These are phyloP conservation scores for Sphyrna mokarran DNA, from an alignment of 2,113 vertebrate species.

Conservation along the genomic window DNA sequence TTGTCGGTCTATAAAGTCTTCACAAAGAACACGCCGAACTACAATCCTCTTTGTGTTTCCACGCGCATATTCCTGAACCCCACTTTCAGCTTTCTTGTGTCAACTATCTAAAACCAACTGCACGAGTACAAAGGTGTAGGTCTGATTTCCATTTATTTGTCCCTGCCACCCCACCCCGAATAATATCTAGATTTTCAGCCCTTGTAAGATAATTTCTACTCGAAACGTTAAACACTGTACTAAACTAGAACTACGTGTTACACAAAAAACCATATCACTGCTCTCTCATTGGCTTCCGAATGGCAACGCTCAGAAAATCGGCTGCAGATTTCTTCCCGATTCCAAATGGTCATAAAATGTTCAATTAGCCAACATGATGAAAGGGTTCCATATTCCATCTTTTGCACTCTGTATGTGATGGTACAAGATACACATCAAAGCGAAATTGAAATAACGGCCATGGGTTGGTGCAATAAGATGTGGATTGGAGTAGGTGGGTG, in stretches of 20 bases:
- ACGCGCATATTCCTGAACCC: background rate
- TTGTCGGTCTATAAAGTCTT: background rate
- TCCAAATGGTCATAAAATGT: background rate
- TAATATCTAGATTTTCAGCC: background rate
- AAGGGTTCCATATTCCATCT: background rate
- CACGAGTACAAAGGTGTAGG: background rate
- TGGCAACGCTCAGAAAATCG: background rate
- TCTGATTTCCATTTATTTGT: background rate
- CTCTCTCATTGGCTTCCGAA: background rate
- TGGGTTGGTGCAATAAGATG: background rate
- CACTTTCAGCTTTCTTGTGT: background rate
- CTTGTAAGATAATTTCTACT: background rate
- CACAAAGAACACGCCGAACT: background rate
- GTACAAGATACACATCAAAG: background rate
- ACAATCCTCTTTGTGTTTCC: background rate
- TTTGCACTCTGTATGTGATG: background rate
- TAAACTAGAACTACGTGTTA: background rate
- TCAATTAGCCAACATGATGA: background rate
- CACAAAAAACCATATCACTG: no score
- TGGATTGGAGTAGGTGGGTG: background rate
- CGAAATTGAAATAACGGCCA: background rate
- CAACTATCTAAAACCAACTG: background rate
- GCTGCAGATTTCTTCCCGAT: background rate
- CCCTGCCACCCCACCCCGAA: background rate
- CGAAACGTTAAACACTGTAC: background rate